Base-by-base conservation (phyloP, 2,888 invertebrate genomes). In the Morinoia aosen region DNA sequence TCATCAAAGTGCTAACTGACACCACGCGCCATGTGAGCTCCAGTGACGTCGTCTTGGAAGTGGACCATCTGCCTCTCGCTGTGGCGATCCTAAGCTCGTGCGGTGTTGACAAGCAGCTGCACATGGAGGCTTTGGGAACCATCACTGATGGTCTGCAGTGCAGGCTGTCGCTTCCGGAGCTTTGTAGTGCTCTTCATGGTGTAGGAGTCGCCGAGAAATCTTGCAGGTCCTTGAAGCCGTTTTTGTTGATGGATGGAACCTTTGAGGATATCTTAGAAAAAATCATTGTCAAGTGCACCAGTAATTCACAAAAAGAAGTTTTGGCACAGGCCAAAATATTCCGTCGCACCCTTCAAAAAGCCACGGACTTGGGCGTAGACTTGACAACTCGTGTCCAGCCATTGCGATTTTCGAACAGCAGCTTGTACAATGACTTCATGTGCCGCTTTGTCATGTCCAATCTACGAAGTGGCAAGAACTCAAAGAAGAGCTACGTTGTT, bases 1-100 rank as follows among this genome's bases (percentile, higher is more conserved):
- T 96, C 40, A 56, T 93, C 58, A 93, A 93, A 93, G 57, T 93
- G 16, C 25, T 93, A 33, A 93, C 93, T 93, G 96, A 94, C 96
- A 96, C 56, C 95, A 95, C 93, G 12, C 93, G 93, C 0, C 93
- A 57, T 56, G 58, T 93, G 93, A 93, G 93, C 93, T 48, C 57
- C 58, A 93, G n/a, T 33, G 93, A 93, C 93, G 57, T 93, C 12
- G 57, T 57, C 48, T 48, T 93, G 39, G 93, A 93, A 93, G 93
- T 93, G 11, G 93, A 39, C 12, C 48, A 93, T 33, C 93, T 93
- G 1, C 93, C 93, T 39, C 93, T 93, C 48, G 93, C 57, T 93
- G 11, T 48, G 7, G 56, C 93, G 16, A 93, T 93, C 57, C 57
- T 93, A 2, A 93, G 57, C 58, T 56, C 93, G 19, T 93, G 93